phyloP scores from a whole-genome alignment of 2,113 vertebrate genomes.

The Pelusios castaneus region DNA sequence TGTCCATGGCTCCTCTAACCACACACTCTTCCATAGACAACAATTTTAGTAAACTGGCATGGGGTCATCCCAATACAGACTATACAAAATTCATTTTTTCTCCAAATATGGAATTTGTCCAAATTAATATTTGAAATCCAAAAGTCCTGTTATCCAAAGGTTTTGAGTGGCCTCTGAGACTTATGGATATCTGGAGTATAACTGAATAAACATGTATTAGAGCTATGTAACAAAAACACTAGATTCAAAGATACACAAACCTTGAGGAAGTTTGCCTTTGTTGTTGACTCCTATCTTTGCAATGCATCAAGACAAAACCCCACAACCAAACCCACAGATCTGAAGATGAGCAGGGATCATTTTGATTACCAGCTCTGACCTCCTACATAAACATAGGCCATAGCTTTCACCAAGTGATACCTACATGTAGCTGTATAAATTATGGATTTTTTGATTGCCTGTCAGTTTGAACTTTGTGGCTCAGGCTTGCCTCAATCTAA shows the following conservation, averaged over 20 bases:
- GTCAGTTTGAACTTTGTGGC: not conserved
- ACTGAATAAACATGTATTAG: not conserved
- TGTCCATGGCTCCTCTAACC: not conserved
- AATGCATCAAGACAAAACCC: not conserved
- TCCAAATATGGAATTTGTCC: not conserved
- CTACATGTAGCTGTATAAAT: not conserved
- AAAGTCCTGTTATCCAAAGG: not conserved
- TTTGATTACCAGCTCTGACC: not conserved
- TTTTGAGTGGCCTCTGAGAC: not conserved
- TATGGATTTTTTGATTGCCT: not conserved
- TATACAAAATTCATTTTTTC: rapidly evolving
- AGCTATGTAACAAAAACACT: not conserved
- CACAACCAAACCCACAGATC: not conserved
- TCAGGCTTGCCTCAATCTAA: not conserved
- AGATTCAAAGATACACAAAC: not conserved
- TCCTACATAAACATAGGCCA: not conserved
- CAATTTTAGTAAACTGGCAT: not conserved
- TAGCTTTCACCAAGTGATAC: not conserved
- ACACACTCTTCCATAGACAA: not conserved
- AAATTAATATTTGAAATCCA: not conserved
- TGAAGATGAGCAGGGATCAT: not conserved
- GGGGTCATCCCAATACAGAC: not conserved
- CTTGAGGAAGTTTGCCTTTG: not conserved
- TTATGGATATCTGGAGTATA: not conserved
- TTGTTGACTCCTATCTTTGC: not conserved